Evolutionary conservation across 2,113 vertebrate genomes (phyloP).

Genomic region (Mungos mungo): DNA sequence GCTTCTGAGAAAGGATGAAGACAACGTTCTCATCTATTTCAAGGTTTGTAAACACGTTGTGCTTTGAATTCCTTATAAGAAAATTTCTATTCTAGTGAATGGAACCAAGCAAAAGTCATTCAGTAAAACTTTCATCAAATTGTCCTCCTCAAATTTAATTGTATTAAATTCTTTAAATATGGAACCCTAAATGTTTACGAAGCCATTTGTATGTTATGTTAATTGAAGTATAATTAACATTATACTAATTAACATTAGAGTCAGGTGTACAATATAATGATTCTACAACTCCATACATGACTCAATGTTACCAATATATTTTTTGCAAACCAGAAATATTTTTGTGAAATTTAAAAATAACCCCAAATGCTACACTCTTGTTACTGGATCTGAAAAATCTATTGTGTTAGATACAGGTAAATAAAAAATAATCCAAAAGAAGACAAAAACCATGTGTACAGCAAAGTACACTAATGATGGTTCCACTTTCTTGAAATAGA

Average conservation of each 20-base stretch:
- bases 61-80: constrained; percentile 18
- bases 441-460: not conserved
- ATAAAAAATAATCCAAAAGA: not conserved
- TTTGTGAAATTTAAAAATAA: not conserved
- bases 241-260: not conserved
- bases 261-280: not conserved
- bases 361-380: not conserved
- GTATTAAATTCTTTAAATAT: not conserved
- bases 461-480: not conserved
- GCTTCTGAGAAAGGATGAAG: not conserved
- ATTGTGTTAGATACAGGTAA: not conserved
- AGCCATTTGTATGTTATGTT: not conserved
- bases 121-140: not conserved
- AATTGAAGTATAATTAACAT: not conserved
- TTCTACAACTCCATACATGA: not conserved
- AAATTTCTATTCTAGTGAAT: not conserved
- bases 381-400: constrained; percentile 26
- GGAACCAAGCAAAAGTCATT: not conserved
- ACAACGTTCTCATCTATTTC: not conserved
- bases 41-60: not conserved
- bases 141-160: not conserved
- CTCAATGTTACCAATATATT: not conserved
- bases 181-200: not conserved
- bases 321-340: not conserved
- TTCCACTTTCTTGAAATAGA: constrained; percentile 17